Evolutionary conservation across 2,888 invertebrate species (phyloP), one percentile per base, ranked within the genome.

Genomic region (Ctena decussata): DNA sequence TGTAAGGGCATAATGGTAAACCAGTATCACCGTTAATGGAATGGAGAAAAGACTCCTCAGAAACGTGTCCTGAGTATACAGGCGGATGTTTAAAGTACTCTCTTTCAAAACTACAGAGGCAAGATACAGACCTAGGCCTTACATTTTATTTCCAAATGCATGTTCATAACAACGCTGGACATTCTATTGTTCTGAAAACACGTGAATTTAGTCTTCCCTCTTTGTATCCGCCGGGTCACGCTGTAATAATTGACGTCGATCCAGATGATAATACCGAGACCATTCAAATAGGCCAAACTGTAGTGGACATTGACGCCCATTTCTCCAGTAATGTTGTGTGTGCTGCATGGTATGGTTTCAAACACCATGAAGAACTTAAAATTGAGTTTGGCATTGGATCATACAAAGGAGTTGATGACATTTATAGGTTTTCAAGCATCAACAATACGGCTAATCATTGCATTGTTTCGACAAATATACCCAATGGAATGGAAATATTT

Each of bases 131-230:
- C n/a, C 30, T 60, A 21, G 72, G 76, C 0, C n/a, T 71, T 0
- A 24, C 15, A 1, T 85, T 79, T 39, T 39, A 73, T 32, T 35
- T 80, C 30, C 57, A 77, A 37, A 41, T 89, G 15, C 76, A 86
- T 70, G 76, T 80, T 8, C 86, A 82, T 37, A 88, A 90, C 73
- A 77, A 82, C 39, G 90, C 86, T 18, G 90, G 90, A n/a, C 88
- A 86, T 75, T 74, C 53, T 18, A 82, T 83, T 32, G 46, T 49
- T 30, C 70, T 83, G 2, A 57, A 70, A n/a, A 85, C 79, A 15
- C 24, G 60, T 5, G 12, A 75, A 21, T 81, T 89, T 44, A 12
- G 49, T 1, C 44, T 89, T 49, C 83, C 89, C 0, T 85, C 86
- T 0, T 27, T 39, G 1, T 69, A 80, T 30, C 82, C 77, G 21